Conservation (phyloP, 2,797 vertebrate species). For the Margarornis squamiger region DNA sequence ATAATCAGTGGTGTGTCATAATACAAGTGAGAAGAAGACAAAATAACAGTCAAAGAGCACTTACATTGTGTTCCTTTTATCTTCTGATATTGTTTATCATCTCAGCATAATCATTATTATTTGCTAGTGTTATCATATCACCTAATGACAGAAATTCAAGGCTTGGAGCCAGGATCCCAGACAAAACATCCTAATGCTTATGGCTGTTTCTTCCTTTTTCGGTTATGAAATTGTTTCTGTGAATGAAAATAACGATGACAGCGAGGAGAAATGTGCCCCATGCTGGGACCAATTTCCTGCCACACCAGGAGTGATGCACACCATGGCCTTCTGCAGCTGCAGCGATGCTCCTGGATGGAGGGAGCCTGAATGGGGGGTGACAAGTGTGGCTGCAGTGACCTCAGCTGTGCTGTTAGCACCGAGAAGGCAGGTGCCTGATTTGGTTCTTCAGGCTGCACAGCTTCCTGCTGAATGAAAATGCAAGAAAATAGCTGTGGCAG, state of each 20-base stretch:
- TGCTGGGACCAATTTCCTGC: slow-evolving; percentile 46
- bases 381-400: neutral
- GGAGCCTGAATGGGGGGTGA: neutral
- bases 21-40: slow-evolving; percentile 48
- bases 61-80: neutral
- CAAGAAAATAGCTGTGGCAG: neutral
- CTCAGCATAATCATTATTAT: slow-evolving; percentile 18
- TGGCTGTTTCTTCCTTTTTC: slow-evolving; percentile 33
- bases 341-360: neutral
- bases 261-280: neutral
- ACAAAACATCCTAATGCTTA: slow-evolving; percentile 35
- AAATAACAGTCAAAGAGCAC: neutral
- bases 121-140: slow-evolving; percentile 9
- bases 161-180: slow-evolving; percentile 17
- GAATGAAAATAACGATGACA: slow-evolving; percentile 25
- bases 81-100: slow-evolving; percentile 29
- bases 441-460: neutral
- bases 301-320: neutral
- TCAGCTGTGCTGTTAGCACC: neutral
- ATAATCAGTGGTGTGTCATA: neutral
- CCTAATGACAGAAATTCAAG: slow-evolving; percentile 14
- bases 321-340: neutral
- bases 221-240: slow-evolving; percentile 49
- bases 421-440: neutral
- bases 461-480: neutral